phyloP scores from a whole-genome alignment of 2,113 vertebrate genomes.

The Sinocyclocheilus anshuiensis region DNA sequence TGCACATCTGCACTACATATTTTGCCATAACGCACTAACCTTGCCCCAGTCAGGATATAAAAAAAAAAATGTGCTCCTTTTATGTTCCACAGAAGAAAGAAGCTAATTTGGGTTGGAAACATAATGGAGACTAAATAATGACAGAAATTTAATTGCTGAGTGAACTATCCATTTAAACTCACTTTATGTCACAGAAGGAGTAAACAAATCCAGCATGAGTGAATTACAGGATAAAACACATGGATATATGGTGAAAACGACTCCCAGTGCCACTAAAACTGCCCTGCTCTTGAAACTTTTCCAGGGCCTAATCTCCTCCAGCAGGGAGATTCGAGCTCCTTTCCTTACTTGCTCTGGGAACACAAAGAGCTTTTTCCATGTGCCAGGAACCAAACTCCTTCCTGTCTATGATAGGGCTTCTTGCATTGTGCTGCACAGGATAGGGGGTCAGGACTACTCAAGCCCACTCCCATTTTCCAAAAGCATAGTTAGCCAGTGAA shows the following conservation, averaged over 20 bases:
- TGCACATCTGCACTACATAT: too few relatives aligned
- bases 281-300: conserved; percentile 40
- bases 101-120: neutral
- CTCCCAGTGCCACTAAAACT: conserved; percentile 35
- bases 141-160: neutral
- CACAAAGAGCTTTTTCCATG: conserved; percentile 11
- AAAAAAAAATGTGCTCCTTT: neutral
- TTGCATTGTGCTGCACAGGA: conserved; percentile 23
- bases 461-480: neutral
- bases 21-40: too few relatives aligned
- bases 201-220: conserved; percentile 28
- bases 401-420: conserved; percentile 13
- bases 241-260: conserved; percentile 41
- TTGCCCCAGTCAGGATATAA: too few relatives aligned
- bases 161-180: neutral
- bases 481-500: neutral
- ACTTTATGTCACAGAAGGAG: conserved; percentile 14
- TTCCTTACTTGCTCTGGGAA: conserved; percentile 14
- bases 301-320: conserved; percentile 51
- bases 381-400: conserved; percentile 23
- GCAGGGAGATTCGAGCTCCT: conserved; percentile 39
- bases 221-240: conserved; percentile 20
- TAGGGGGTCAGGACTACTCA: conserved; percentile 30
- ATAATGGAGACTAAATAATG: neutral
- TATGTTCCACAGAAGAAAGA: neutral